Evolutionary conservation across 1,140 invertebrate species (phyloP).

Genomic region (Drosophila tristis): DNA sequence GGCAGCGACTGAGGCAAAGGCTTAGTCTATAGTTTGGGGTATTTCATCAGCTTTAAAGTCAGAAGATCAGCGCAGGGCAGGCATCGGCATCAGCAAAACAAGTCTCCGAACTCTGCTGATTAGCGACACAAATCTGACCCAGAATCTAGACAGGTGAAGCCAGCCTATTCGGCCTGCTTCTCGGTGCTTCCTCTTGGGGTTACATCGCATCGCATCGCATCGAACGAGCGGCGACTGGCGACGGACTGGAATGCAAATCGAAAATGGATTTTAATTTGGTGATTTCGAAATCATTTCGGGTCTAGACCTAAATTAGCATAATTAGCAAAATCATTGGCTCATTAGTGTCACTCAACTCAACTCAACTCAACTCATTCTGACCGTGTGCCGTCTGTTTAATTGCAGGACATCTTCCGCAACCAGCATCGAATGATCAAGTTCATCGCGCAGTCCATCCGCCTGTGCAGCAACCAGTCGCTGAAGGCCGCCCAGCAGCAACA

Average conservation of each 20-base stretch:
- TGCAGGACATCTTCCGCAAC: conserved; percentile 81
- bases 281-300: conserved; percentile 16
- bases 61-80: conserved; percentile 11
- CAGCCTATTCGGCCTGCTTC: too few relatives aligned
- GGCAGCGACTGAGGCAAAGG: conserved; percentile 7
- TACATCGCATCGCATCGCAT: conserved; percentile 33
- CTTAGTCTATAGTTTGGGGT: conserved; percentile 25
- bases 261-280: conserved; percentile 26
- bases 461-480: conserved; percentile 80
- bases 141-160: conserved; percentile 12
- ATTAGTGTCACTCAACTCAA: background rate
- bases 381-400: background rate
- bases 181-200: conserved; percentile 10
- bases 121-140: conserved; percentile 26
- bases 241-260: conserved; percentile 45
- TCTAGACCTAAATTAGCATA: conserved; percentile 47
- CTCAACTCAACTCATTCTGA: background rate
- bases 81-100: conserved; percentile 12
- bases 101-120: conserved; percentile 14
- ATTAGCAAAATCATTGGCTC: background rate
- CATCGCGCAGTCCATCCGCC: conserved; percentile 78
- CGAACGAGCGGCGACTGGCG: background rate
- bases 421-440: conserved; percentile 82
- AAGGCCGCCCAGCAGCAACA: conserved; percentile 64
- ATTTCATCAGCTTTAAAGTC: conserved; percentile 38